phyloP scores from a whole-genome alignment of 2,888 invertebrate genomes.

The Amorpha juglandis region DNA sequence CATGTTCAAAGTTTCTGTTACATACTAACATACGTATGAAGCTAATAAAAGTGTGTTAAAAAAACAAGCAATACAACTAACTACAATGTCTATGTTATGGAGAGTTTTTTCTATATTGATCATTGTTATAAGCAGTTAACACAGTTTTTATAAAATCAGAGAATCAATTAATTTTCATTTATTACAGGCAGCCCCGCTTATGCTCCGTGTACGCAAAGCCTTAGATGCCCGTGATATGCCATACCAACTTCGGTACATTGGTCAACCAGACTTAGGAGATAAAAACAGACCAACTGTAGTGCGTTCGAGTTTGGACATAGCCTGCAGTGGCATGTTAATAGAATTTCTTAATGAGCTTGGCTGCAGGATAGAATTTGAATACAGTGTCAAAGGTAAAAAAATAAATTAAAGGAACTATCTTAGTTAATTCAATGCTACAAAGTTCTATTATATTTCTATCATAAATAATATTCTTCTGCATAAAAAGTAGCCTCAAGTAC shows the following conservation, averaged over 20 bases:
- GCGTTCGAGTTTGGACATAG: conserved; percentile 95
- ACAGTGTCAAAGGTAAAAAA: conserved; percentile 90
- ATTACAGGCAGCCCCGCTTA: conserved; percentile 85
- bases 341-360: conserved; percentile 97
- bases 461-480: no score
- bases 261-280: conserved; percentile 95
- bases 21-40: no score
- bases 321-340: conserved; percentile 94
- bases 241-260: conserved; percentile 95
- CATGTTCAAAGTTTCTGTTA: no score
- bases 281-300: conserved; percentile 95
- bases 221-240: conserved; percentile 92
- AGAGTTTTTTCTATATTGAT: no score
- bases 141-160: neutral
- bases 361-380: conserved; percentile 96
- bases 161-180: no score
- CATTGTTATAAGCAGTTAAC: no score
- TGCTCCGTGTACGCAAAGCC: conserved; percentile 92
- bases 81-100: no score
- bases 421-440: neutral
- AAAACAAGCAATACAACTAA: no score
- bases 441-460: no score
- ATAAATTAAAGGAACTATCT: neutral
- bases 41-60: no score
- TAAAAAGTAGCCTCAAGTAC: no score